These are phyloP conservation scores for Geothlypis trichas DNA, from an alignment of 2,113 vertebrate species.

Conservation along the genomic window DNA sequence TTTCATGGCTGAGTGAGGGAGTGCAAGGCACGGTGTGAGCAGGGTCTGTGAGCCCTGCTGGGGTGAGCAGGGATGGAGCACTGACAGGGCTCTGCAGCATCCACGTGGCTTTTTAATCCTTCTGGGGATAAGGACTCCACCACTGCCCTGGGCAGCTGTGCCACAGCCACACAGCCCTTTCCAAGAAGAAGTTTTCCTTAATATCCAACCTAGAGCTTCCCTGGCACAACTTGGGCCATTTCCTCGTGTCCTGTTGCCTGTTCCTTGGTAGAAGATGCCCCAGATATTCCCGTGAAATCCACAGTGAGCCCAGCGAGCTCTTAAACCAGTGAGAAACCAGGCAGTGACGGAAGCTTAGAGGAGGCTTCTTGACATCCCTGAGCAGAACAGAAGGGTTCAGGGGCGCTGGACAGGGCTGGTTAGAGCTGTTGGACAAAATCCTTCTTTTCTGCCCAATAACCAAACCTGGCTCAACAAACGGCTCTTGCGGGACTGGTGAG, in stretches of 20 bases:
- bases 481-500: accelerated
- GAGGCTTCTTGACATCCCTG: background rate
- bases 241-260: background rate
- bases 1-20: accelerated
- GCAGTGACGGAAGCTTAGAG: background rate
- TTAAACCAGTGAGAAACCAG: background rate
- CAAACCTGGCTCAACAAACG: accelerated
- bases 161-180: background rate
- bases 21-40: accelerated
- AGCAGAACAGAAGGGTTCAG: background rate
- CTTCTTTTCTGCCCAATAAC: background rate
- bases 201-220: background rate
- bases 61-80: background rate
- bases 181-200: background rate
- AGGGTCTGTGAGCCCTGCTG: accelerated
- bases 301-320: background rate
- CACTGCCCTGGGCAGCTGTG: background rate
- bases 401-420: background rate
- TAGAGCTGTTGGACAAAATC: background rate
- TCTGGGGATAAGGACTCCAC: no score
- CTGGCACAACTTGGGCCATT: background rate
- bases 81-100: background rate
- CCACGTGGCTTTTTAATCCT: background rate
- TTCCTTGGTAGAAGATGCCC: background rate
- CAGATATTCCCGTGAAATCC: background rate